phyloP scores from a whole-genome alignment of 2,113 vertebrate genomes.

The Phalacrocorax aristotelis region DNA sequence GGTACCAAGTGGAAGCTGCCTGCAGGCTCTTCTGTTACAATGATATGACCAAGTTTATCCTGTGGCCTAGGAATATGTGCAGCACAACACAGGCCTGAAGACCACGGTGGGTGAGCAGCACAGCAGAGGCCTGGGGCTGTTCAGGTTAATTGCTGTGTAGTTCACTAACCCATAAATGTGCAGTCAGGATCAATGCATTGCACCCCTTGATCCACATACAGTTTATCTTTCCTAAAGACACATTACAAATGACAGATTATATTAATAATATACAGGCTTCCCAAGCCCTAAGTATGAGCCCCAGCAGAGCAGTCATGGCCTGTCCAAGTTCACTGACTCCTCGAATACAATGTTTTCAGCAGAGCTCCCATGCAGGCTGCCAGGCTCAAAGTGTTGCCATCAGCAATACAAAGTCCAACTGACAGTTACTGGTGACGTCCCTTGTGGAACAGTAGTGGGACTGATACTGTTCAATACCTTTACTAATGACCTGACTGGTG shows the following conservation, averaged over 20 bases:
- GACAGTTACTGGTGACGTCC: accelerated
- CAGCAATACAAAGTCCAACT: not conserved
- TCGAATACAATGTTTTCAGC: not conserved
- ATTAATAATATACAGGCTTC: not conserved
- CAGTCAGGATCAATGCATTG: not conserved
- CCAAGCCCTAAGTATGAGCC: not conserved
- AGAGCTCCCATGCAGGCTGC: not conserved
- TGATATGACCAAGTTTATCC: not conserved
- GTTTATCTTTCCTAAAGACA: not conserved
- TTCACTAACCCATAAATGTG: not conserved
- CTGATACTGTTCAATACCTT: not conserved
- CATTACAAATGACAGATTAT: not conserved
- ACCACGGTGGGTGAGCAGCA: not conserved
- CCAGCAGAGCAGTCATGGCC: not conserved
- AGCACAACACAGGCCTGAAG: not conserved
- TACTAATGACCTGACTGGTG: not conserved
- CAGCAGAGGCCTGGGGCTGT: not conserved
- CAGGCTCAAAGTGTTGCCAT: not conserved
- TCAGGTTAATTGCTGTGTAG: not conserved
- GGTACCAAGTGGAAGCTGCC: not conserved
- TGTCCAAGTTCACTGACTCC: not conserved
- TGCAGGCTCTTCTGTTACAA: not conserved
- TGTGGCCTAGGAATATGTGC: not conserved
- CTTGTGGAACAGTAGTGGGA: not conserved
- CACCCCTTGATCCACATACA: not conserved